A percentile compares a stretch with the other conserved stretches of the same genome.
Evolutionary conservation across 37 sponge, comb jelly and placozoan species (phyloP).

Genomic region (Aphrocallistes beatrix): DNA sequence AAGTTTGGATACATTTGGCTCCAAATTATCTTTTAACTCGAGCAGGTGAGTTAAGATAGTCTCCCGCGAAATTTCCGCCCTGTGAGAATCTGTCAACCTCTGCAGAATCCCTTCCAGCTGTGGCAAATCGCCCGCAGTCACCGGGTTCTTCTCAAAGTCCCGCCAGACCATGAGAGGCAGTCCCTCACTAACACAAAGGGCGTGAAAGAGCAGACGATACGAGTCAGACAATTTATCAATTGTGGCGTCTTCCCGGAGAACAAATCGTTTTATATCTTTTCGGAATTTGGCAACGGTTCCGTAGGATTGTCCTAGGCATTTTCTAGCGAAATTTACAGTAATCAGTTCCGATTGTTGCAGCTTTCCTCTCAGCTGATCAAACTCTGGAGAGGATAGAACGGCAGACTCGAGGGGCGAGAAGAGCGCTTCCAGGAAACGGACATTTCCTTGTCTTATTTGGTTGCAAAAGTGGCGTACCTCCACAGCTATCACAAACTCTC

Average conservation of each 20-base stretch:
- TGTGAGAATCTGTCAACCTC: not conserved
- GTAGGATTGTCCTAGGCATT: constrained; percentile 40
- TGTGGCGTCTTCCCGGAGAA: constrained; percentile 30
- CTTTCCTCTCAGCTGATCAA: constrained; percentile 17
- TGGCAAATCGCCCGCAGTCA: not conserved
- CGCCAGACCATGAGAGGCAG: not conserved
- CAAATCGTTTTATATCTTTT: constrained; percentile 25
- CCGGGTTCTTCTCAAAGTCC: not conserved
- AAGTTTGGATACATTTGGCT: not conserved
- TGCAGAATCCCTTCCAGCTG: not conserved
- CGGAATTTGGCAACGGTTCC: constrained; percentile 27
- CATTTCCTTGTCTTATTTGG: constrained; percentile 39
- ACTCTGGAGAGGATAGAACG: constrained; percentile 30
- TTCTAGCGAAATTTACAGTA: constrained; percentile 30
- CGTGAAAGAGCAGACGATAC: not conserved
- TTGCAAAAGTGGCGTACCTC: constrained; percentile 51
- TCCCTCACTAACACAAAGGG: not conserved
- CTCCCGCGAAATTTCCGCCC: not conserved
- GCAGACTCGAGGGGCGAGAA: constrained; percentile 36
- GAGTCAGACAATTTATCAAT: not conserved
- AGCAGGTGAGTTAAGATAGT: not conserved
- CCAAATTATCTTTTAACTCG: not conserved
- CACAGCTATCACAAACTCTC: constrained; percentile 39
- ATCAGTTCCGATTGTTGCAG: constrained; percentile 28
- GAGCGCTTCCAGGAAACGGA: constrained; percentile 40